phyloP scores from a whole-genome alignment of 64 coral and sea anemone species.

The Astreopora myriophthalma region DNA sequence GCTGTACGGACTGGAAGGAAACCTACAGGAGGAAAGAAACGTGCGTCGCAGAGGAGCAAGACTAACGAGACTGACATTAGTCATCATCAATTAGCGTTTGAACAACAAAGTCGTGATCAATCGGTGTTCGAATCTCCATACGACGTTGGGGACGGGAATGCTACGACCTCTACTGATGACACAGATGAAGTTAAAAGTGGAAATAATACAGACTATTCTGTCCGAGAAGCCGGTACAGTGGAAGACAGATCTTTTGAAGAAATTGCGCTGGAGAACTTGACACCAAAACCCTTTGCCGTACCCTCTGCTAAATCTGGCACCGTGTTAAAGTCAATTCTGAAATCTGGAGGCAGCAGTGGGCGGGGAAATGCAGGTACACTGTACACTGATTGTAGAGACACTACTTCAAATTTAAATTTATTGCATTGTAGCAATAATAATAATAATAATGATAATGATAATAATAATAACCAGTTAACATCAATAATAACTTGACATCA shows the following conservation, averaged over 20 bases:
- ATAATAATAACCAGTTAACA: too few relatives aligned
- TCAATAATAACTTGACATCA: too few relatives aligned
- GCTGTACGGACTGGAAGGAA: background rate
- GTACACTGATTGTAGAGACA: too few relatives aligned
- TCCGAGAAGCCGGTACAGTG: background rate
- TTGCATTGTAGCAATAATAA: too few relatives aligned
- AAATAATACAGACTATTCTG: background rate
- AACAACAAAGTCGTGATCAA: background rate
- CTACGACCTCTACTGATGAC: background rate
- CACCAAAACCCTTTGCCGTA: background rate
- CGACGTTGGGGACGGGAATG: background rate
- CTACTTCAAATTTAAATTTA: too few relatives aligned
- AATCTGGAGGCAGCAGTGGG: constrained; percentile 41
- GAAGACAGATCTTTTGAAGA: background rate
- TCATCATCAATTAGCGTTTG: background rate
- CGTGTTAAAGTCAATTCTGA: constrained; percentile 82
- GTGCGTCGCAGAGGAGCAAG: background rate
- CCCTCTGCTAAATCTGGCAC: background rate
- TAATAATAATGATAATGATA: too few relatives aligned
- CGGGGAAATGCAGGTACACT: background rate
- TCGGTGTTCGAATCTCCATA: background rate
- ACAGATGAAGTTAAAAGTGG: background rate
- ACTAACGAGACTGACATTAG: background rate
- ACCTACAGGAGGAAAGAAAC: background rate
- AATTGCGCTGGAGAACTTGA: background rate